A percentile compares a stretch with the other conserved stretches of the same genome.
Evolutionary conservation across 2,113 vertebrate genomes (phyloP).

Genomic region (Irena cyanogastra): DNA sequence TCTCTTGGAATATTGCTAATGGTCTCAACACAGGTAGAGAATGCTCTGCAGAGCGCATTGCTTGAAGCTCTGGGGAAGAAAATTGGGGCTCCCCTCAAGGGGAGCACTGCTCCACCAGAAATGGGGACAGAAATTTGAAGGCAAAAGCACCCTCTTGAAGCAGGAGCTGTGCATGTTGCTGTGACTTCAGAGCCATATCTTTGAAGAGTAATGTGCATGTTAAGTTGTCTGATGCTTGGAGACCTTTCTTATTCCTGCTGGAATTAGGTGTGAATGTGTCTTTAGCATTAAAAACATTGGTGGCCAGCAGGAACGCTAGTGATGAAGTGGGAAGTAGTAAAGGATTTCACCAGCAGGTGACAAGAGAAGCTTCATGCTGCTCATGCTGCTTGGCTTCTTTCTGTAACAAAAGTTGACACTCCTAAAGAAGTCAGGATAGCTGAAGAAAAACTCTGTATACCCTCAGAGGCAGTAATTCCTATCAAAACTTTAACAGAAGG

Average conservation of each 20-base stretch:
- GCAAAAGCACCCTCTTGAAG: background rate
- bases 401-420: background rate
- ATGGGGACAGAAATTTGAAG: background rate
- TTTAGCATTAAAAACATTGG: background rate
- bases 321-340: background rate
- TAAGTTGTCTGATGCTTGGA: background rate
- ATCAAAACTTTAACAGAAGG: background rate
- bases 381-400: background rate
- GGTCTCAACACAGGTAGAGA: background rate
- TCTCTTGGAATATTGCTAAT: background rate
- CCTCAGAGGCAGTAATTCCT: background rate
- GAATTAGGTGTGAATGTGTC: background rate
- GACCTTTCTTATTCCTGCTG: background rate
- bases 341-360: background rate
- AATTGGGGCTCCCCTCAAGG: background rate
- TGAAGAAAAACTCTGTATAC: background rate
- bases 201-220: background rate
- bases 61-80: background rate
- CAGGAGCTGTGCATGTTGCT: background rate
- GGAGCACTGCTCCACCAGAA: background rate
- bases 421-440: background rate
- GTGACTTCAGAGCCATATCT: background rate
- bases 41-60: background rate
- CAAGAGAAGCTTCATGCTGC: background rate
- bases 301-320: background rate